Evolutionary conservation across 2,797 vertebrate species (phyloP).

Genomic region (Cyclopterus lumpus): DNA sequence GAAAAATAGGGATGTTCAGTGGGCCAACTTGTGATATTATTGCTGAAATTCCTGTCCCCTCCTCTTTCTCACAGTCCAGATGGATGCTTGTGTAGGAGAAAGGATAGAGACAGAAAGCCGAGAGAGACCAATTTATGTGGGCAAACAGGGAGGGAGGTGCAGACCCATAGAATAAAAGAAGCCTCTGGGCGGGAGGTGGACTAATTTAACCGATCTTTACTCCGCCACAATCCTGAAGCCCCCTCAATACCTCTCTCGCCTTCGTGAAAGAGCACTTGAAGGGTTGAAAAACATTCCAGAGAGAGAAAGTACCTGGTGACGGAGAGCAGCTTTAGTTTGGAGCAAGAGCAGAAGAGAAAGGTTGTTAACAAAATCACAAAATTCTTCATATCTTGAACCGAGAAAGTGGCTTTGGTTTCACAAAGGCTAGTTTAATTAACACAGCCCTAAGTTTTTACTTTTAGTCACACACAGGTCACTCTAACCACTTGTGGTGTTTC

Average conservation of each 20-base stretch:
- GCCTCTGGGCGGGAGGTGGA: conserved; percentile 68
- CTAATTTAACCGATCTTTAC: conserved; percentile 80
- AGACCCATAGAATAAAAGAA: conserved; percentile 65
- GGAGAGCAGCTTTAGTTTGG: conserved; percentile 51
- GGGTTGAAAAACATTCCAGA: conserved; percentile 83
- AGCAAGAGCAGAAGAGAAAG: conserved; percentile 28
- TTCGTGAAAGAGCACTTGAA: conserved; percentile 79
- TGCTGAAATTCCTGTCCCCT: conserved; percentile 29
- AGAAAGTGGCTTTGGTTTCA: conserved; percentile 44
- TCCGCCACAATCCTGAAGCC: conserved; percentile 62
- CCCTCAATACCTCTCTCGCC: conserved; percentile 70
- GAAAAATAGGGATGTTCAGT: background rate
- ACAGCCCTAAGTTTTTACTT: conserved; percentile 20
- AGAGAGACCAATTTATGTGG: conserved; percentile 66
- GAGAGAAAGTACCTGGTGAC: conserved; percentile 72
- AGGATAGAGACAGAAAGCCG: conserved; percentile 37
- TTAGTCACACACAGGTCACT: conserved; percentile 8
- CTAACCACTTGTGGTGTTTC: conserved; percentile 18
- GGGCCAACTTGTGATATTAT: conserved; percentile 9
- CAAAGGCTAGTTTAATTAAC: conserved; percentile 17
- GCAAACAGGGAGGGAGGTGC: conserved; percentile 68
- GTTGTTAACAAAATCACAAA: conserved; percentile 56
- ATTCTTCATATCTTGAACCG: conserved; percentile 43
- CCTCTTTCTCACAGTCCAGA: conserved; percentile 56
- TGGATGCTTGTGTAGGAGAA: conserved; percentile 50